Evolutionary conservation across 2,888 invertebrate genomes (phyloP).

Genomic region (Torymus auratus): DNA sequence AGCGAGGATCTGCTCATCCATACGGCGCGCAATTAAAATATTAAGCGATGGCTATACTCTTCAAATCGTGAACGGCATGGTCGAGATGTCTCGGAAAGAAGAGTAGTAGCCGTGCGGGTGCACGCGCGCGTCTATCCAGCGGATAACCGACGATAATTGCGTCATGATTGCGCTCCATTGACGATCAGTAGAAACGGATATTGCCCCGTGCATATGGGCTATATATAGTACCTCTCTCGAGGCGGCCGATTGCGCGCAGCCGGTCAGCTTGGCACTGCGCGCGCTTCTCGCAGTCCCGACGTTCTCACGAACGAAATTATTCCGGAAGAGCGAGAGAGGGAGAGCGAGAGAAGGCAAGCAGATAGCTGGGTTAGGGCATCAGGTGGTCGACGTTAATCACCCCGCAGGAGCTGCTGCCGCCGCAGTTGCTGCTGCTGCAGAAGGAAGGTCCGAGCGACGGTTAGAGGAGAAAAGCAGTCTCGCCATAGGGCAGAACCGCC

Average conservation of each 20-base stretch:
- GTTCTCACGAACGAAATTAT: slow-evolving; percentile 65
- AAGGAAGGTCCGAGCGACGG: slow-evolving; percentile 56
- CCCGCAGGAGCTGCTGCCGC: slow-evolving; percentile 28
- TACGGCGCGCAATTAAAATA: slow-evolving; percentile 26
- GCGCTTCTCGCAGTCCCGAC: slow-evolving; percentile 6
- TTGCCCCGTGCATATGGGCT: slow-evolving; percentile 15
- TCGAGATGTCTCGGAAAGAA: background rate
- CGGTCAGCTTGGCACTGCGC: slow-evolving; percentile 8
- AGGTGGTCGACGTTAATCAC: slow-evolving; percentile 69
- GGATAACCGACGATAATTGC: slow-evolving; percentile 49
- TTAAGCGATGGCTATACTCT: too few species aligned
- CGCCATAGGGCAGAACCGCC: slow-evolving; percentile 55
- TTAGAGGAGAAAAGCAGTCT: slow-evolving; percentile 59
- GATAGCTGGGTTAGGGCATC: slow-evolving; percentile 63
- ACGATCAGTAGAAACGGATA: slow-evolving; percentile 52
- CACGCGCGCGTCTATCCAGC: background rate
- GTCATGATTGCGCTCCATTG: slow-evolving; percentile 55
- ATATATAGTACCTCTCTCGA: background rate
- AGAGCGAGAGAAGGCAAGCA: slow-evolving; percentile 35
- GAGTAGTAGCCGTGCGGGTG: background rate
- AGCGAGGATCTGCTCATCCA: background rate
- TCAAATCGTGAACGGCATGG: background rate
- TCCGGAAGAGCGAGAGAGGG: slow-evolving; percentile 62
- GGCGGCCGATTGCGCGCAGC: background rate
- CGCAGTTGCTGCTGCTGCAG: slow-evolving; percentile 5